phyloP scores from a whole-genome alignment of 2,113 vertebrate species.

The Paradoxurus hermaphroditus region DNA sequence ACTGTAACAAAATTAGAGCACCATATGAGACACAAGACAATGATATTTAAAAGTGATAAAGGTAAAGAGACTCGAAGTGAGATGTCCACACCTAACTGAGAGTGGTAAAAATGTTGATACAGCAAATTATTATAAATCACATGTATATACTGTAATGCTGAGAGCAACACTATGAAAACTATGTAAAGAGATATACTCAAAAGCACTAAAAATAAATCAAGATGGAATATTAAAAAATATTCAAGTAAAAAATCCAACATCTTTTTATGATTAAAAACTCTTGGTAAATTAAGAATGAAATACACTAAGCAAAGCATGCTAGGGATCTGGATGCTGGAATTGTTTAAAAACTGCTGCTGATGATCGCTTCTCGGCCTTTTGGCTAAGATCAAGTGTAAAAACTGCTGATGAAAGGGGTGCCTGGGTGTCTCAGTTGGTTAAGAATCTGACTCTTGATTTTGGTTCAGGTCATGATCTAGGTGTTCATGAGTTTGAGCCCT shows the following conservation, averaged over 20 bases:
- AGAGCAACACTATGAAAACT: background rate
- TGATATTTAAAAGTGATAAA: background rate
- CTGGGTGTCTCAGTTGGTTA: too few species aligned
- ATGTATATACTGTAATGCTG: background rate
- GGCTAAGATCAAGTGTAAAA: too few species aligned
- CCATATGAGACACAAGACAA: background rate
- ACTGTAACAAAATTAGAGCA: background rate
- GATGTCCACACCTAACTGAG: background rate
- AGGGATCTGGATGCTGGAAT: background rate
- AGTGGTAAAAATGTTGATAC: background rate
- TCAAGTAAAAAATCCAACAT: background rate
- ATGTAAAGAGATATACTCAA: background rate
- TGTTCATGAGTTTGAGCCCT: too few species aligned
- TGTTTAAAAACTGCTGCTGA: background rate
- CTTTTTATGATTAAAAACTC: background rate
- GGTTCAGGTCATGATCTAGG: too few species aligned
- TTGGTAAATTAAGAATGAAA: background rate
- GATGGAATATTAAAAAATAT: background rate
- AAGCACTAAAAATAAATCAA: background rate
- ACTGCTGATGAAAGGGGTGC: too few species aligned
- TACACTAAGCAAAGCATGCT: background rate
- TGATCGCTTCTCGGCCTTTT: too few species aligned
- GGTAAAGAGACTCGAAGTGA: background rate
- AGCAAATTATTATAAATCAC: background rate
- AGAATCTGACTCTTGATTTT: too few species aligned